These are phyloP conservation scores for Megalops atlanticus DNA, from an alignment of 2,113 vertebrate species.

Conservation along the genomic window DNA sequence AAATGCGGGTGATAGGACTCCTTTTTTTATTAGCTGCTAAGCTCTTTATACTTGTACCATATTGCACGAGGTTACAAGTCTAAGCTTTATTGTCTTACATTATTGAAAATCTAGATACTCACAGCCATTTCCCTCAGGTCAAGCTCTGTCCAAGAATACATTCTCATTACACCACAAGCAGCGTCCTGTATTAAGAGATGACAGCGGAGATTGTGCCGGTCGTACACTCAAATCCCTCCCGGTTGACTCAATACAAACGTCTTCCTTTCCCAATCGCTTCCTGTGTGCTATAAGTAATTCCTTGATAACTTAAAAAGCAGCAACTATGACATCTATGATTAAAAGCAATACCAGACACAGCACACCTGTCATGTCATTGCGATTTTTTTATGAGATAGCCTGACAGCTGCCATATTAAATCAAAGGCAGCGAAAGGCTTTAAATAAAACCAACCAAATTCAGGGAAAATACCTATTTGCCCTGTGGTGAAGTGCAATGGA, in stretches of 20 bases:
- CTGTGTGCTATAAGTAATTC: constrained; percentile 2
- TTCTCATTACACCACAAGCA: constrained; percentile 82
- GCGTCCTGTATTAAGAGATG: constrained; percentile 82
- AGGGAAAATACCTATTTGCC: not conserved
- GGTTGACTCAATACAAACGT: constrained; percentile 27
- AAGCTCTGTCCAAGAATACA: constrained; percentile 82
- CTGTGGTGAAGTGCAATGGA: no score
- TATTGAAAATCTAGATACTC: constrained; percentile 93
- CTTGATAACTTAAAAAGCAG: not conserved
- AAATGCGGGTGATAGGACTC: constrained; percentile 89
- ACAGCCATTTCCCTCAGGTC: constrained; percentile 83
- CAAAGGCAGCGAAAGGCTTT: not conserved
- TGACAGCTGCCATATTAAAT: not conserved
- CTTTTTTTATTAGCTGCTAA: constrained; percentile 99
- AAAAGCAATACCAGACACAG: not conserved
- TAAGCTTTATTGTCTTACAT: constrained; percentile 96
- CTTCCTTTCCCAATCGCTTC: not conserved
- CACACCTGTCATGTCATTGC: not conserved
- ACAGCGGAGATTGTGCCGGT: constrained; percentile 75
- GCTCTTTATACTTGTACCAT: constrained; percentile 96
- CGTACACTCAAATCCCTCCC: constrained; percentile 41
- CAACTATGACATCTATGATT: not conserved
- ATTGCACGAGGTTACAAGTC: constrained; percentile 91
- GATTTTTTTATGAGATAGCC: not conserved
- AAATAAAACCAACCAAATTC: not conserved